Evolutionary conservation across 2,113 vertebrate species (phyloP).

Genomic region (Lamprotornis superbus): DNA sequence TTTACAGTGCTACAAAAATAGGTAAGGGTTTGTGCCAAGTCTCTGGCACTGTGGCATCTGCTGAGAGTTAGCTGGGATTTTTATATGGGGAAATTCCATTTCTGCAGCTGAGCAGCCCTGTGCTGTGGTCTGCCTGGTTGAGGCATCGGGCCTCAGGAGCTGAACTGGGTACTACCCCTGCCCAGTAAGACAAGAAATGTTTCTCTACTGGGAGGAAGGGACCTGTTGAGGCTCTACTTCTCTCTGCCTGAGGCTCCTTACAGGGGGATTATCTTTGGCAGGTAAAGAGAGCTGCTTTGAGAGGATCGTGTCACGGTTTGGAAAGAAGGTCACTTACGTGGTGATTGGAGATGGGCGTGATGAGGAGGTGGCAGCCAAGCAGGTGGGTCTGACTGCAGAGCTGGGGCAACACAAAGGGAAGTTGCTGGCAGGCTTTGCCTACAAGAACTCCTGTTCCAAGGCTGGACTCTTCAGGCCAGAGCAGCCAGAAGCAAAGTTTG

Average conservation of each 20-base stretch:
- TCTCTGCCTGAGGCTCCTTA: neutral
- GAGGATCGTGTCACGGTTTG: conserved; percentile 93
- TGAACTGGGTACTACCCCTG: neutral
- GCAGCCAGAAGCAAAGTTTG: neutral
- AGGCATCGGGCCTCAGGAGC: neutral
- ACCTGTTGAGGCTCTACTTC: neutral
- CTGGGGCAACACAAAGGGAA: neutral
- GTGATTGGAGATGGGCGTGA: conserved; percentile 97
- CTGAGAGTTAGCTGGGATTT: neutral
- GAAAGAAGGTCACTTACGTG: conserved; percentile 97
- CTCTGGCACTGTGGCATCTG: neutral
- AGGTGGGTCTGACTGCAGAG: conserved; percentile 71
- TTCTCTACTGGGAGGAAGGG: neutral
- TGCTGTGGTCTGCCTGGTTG: neutral
- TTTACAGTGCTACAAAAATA: conserved; percentile 99
- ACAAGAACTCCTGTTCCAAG: neutral
- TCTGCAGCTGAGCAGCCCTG: neutral
- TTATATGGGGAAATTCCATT: neutral
- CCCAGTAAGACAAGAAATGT: neutral
- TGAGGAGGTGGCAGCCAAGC: conserved; percentile 98
- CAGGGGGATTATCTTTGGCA: conserved; percentile 38
- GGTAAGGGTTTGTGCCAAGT: conserved; percentile 70
- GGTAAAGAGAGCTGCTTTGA: conserved; percentile 99
- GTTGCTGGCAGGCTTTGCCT: neutral
- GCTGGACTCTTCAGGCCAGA: neutral